These are phyloP conservation scores for Dromococcyx pavoninus DNA, from an alignment of 2,797 vertebrate species.

Conservation along the genomic window DNA sequence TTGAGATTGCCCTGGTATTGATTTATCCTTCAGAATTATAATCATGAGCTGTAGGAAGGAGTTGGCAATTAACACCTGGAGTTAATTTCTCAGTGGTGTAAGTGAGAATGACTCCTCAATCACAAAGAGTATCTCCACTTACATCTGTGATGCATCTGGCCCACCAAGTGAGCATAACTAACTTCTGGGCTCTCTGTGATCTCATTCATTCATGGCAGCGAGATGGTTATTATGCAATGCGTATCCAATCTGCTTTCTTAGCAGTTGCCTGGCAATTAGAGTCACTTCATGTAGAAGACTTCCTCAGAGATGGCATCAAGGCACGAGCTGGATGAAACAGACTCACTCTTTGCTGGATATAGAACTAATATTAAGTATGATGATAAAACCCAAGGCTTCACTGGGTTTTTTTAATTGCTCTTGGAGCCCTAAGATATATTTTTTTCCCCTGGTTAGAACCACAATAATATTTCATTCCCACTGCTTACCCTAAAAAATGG, in stretches of 20 bases:
- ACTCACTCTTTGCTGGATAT: neutral
- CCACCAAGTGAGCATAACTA: neutral
- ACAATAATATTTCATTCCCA: conserved; percentile 76
- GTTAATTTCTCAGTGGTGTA: neutral
- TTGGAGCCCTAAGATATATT: conserved; percentile 64
- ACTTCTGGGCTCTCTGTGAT: neutral
- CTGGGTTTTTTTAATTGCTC: conserved; percentile 52
- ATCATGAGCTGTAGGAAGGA: neutral
- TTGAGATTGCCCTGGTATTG: neutral
- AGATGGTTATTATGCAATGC: neutral
- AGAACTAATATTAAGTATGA: conserved; percentile 36
- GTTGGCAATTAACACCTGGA: neutral
- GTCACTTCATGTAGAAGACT: conserved; percentile 46
- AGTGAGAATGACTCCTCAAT: neutral
- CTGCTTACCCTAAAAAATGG: conserved; percentile 79
- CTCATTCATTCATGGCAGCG: neutral
- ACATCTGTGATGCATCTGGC: neutral
- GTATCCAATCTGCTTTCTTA: neutral
- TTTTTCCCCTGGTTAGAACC: conserved; percentile 60
- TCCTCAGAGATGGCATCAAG: conserved; percentile 38
- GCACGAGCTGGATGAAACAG: conserved; percentile 19
- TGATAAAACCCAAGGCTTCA: conserved; percentile 51
- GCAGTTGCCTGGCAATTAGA: conserved; percentile 36
- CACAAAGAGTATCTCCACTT: neutral
- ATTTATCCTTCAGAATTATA: neutral